These are phyloP conservation scores for Ictalurus furcatus DNA, from an alignment of 2,113 vertebrate genomes.

Conservation along the genomic window DNA sequence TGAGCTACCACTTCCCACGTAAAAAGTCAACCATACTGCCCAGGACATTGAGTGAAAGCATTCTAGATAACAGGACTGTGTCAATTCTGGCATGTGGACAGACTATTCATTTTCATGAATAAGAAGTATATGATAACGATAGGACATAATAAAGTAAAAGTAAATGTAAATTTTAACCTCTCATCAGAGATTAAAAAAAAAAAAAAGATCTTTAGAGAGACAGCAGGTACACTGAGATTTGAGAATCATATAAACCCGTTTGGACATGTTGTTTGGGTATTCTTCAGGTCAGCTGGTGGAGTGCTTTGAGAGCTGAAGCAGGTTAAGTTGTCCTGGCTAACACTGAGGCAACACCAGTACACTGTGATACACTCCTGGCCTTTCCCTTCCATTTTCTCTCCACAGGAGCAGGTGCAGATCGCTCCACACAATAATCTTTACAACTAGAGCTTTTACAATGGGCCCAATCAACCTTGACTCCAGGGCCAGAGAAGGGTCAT, in stretches of 20 bases:
- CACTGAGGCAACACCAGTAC: neutral
- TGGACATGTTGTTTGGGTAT: neutral
- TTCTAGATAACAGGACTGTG: neutral
- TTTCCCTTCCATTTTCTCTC: constrained; percentile 28
- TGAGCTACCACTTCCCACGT: too few relatives aligned
- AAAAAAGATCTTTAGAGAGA: neutral
- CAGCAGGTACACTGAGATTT: neutral
- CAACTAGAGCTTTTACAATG: constrained; percentile 54
- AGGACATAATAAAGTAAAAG: neutral
- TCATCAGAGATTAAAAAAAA: neutral
- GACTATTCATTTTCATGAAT: too few relatives aligned
- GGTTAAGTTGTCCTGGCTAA: constrained; percentile 4
- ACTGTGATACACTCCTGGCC: constrained; percentile 25
- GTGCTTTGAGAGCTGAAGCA: neutral
- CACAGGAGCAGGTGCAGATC: constrained; percentile 54
- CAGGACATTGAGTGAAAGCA: neutral
- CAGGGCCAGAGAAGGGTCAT: constrained; percentile 30
- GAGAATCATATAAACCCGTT: neutral
- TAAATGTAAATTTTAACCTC: neutral
- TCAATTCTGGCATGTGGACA: neutral
- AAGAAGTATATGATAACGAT: neutral
- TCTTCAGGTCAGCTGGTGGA: neutral
- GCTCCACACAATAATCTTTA: constrained; percentile 49
- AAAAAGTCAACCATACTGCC: neutral
- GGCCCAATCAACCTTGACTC: constrained; percentile 53